Evolutionary conservation across 2,888 invertebrate species (phyloP).

Genomic region (Himalopsyche tibetana): DNA sequence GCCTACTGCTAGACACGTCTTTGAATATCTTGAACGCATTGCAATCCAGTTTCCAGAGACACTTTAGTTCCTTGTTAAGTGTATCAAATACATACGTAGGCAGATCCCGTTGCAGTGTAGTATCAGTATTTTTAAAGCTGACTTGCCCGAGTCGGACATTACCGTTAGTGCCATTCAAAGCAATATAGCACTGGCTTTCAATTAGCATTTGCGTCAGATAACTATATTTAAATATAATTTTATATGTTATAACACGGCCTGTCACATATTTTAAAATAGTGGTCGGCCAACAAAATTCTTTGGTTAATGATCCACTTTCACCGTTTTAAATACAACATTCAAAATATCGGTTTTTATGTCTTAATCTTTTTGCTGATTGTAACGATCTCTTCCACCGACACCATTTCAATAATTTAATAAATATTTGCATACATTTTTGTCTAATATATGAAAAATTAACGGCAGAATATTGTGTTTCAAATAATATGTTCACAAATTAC

Average conservation of each 20-base stretch:
- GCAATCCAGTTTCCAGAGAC: constrained; percentile 32
- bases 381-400: neutral
- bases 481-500: no score
- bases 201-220: no score
- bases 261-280: neutral
- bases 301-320: neutral
- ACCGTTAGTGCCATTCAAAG: constrained; percentile 8
- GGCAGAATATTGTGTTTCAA: no score
- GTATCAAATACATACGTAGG: constrained; percentile 37
- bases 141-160: neutral
- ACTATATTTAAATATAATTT: no score
- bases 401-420: neutral
- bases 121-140: neutral
- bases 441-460: no score
- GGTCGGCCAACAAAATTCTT: neutral
- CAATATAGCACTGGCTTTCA: neutral
- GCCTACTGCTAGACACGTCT: neutral
- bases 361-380: neutral
- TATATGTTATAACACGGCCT: neutral
- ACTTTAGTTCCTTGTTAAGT: constrained; percentile 3
- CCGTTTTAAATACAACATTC: neutral
- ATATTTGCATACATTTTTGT: no score
- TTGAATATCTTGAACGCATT: constrained; percentile 28
- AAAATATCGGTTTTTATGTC: constrained; percentile 18
- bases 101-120: neutral